Conservation (phyloP, 2,797 vertebrate genomes). For the Chromobotia macracanthus region DNA sequence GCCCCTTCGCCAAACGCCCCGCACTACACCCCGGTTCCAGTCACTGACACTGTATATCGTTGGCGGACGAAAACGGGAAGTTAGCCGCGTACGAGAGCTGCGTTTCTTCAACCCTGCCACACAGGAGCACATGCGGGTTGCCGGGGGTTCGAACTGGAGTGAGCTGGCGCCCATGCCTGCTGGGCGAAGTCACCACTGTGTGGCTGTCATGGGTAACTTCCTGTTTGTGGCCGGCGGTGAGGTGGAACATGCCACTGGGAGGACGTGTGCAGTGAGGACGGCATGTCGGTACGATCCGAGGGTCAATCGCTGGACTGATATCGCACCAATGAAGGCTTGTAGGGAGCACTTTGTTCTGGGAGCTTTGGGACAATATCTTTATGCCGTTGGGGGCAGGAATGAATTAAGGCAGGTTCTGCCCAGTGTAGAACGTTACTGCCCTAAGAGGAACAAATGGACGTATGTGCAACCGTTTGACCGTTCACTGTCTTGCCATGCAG, state of each 20-base stretch:
- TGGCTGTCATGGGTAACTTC: conserved; percentile 93
- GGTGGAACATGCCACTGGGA: conserved; percentile 87
- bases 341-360: conserved; percentile 95
- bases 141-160: conserved; percentile 91
- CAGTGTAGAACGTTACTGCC: conserved; percentile 93
- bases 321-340: conserved; percentile 95
- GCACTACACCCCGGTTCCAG: conserved; percentile 90
- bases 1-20: conserved; percentile 88
- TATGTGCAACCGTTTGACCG: conserved; percentile 94
- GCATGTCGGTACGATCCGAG: conserved; percentile 92
- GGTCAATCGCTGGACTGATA: conserved; percentile 90
- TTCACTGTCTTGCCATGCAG: conserved; percentile 94
- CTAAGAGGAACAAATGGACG: conserved; percentile 96
- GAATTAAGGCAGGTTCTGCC: conserved; percentile 94
- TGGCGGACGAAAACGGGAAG: conserved; percentile 90
- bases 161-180: conserved; percentile 89
- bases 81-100: conserved; percentile 89
- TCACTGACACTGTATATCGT: conserved; percentile 91
- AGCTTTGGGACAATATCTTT: conserved; percentile 87
- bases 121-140: conserved; percentile 85
- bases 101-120: conserved; percentile 90
- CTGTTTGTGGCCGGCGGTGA: conserved; percentile 94
- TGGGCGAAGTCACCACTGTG: conserved; percentile 93
- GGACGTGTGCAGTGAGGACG: conserved; percentile 89
- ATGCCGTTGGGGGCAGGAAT: conserved; percentile 91